phyloP scores from a whole-genome alignment of 2,888 invertebrate species.

The Eurois occulta region DNA sequence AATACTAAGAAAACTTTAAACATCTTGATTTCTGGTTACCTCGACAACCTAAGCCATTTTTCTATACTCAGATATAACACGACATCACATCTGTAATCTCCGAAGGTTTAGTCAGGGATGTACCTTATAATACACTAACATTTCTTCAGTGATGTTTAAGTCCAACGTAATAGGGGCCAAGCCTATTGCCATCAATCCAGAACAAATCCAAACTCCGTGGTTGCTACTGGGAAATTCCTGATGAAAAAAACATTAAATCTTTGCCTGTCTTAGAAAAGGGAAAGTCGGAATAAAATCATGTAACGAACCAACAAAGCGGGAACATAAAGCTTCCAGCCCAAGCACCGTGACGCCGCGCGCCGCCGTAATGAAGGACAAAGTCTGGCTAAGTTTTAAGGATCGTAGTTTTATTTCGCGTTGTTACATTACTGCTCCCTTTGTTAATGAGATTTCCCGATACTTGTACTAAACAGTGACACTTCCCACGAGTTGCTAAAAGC shows the following conservation, averaged over 20 bases:
- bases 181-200: neutral
- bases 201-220: neutral
- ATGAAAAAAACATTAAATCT: neutral
- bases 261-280: neutral
- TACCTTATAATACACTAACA: neutral
- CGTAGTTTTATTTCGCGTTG: constrained; percentile 19
- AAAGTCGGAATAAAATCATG: neutral
- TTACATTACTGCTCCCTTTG: constrained; percentile 4
- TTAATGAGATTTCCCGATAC: constrained; percentile 3
- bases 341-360: constrained; percentile 3
- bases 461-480: constrained; percentile 5
- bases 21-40: neutral
- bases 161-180: neutral
- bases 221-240: neutral
- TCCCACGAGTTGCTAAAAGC: neutral
- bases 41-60: neutral
- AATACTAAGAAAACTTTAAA: neutral
- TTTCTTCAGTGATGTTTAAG: neutral
- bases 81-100: neutral
- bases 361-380: constrained; percentile 9
- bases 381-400: constrained; percentile 36
- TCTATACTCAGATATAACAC: neutral
- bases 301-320: neutral
- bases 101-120: neutral
- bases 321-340: constrained; percentile 1